These are phyloP conservation scores for Pocota personata DNA, from an alignment of 2,888 invertebrate species.

Conservation along the genomic window DNA sequence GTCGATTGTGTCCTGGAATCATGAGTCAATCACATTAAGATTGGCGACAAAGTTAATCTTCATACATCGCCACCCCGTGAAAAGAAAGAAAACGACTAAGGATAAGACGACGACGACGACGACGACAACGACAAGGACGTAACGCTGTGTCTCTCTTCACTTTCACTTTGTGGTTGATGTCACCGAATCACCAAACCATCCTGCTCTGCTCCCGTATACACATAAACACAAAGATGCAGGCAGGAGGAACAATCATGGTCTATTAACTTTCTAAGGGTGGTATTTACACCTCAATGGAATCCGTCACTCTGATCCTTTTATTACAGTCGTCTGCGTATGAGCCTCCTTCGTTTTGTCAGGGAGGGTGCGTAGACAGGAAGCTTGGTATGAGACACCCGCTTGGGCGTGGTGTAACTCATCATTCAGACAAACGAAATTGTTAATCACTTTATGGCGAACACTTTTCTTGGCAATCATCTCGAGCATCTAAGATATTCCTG, in stretches of 20 bases:
- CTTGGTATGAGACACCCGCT: not conserved
- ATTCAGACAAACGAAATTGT: constrained; percentile 61
- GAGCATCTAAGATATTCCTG: constrained; percentile 47
- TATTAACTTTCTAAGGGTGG: constrained; percentile 67
- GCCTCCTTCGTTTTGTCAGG: not conserved
- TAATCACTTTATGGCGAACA: constrained; percentile 63
- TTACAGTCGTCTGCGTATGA: constrained; percentile 43
- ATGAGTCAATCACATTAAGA: constrained; percentile 73
- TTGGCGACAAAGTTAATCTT: constrained; percentile 71
- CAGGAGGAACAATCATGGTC: constrained; percentile 61
- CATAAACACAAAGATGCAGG: constrained; percentile 14
- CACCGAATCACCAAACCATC: constrained; percentile 42
- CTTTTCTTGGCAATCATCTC: constrained; percentile 56
- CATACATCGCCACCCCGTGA: constrained; percentile 59
- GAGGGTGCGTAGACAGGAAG: not conserved
- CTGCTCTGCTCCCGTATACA: not conserved
- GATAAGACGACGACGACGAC: constrained; percentile 33
- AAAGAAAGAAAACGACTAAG: constrained; percentile 27
- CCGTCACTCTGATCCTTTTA: constrained; percentile 63
- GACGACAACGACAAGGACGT: too few species aligned
- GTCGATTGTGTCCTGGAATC: constrained; percentile 55
- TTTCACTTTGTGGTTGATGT: constrained; percentile 57
- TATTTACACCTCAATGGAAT: constrained; percentile 68
- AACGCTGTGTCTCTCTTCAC: not conserved
- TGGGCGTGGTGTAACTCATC: constrained; percentile 20